Conservation (phyloP, 2,113 vertebrate species). For the Paedocypris sp. region DNA sequence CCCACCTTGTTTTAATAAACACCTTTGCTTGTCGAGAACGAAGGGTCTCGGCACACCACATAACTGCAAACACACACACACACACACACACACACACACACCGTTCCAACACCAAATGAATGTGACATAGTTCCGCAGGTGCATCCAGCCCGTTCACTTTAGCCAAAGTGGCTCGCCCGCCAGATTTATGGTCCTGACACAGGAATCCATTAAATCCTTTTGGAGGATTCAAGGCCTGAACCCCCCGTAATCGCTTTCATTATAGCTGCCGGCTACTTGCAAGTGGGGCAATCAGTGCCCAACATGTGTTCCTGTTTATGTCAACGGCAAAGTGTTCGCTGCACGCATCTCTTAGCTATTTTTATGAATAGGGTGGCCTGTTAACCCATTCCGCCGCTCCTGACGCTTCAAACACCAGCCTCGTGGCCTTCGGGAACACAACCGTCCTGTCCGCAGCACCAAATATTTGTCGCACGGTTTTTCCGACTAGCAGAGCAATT, state of each 20-base stretch:
- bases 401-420: background rate
- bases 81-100: conserved; percentile 9
- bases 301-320: conserved; percentile 69
- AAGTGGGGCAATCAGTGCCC: conserved; percentile 57
- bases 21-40: conserved; percentile 11
- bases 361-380: conserved; percentile 55
- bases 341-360: conserved; percentile 55
- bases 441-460: too few species aligned
- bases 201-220: conserved; percentile 76
- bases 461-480: conserved; percentile 5
- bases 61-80: conserved; percentile 42
- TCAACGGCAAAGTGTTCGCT: conserved; percentile 56
- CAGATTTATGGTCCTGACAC: conserved; percentile 71
- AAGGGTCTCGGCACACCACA: conserved; percentile 32
- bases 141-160: conserved; percentile 42
- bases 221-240: conserved; percentile 61
- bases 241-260: conserved; percentile 67
- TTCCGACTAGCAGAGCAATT: conserved; percentile 34
- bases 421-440: too few species aligned
- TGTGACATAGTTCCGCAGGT: conserved; percentile 61
- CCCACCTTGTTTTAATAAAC: conserved; percentile 48
- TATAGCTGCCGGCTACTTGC: conserved; percentile 61
- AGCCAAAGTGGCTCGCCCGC: conserved; percentile 41
- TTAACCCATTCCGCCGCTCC: conserved; percentile 50
- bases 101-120: conserved; percentile 33